A percentile compares a stretch with the other conserved stretches of the same genome.
Conservation (phyloP, 37 sponge, comb jelly and placozoan genomes). For the Theonella swinhoei region DNA sequence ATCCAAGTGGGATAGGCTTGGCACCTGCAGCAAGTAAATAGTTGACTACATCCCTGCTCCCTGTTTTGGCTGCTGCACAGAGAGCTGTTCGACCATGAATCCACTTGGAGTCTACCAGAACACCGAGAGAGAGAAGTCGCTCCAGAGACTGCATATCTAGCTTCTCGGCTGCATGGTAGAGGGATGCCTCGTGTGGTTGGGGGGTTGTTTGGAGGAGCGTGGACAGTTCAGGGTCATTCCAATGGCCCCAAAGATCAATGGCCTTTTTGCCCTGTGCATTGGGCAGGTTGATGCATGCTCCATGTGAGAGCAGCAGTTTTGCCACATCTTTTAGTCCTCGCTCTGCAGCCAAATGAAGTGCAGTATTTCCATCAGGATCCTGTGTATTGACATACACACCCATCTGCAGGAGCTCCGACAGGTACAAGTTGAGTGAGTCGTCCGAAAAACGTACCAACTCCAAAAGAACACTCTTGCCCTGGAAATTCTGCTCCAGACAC, state of each 20-base stretch:
- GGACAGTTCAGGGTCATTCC: neutral
- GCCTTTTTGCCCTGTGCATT: slow-evolving; percentile 53
- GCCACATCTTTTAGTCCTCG: slow-evolving; percentile 9
- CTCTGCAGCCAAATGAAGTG: slow-evolving; percentile 57
- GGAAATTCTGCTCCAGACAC: slow-evolving; percentile 64
- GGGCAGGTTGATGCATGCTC: slow-evolving; percentile 49
- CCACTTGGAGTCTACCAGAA: slow-evolving; percentile 63
- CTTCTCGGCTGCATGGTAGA: slow-evolving; percentile 56
- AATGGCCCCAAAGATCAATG: slow-evolving; percentile 10
- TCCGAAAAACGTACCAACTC: slow-evolving; percentile 21
- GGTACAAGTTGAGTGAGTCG: neutral
- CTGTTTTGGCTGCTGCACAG: slow-evolving; percentile 53
- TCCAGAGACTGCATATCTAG: slow-evolving; percentile 28
- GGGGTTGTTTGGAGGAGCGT: slow-evolving; percentile 4
- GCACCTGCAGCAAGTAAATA: slow-evolving; percentile 57
- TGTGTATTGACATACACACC: slow-evolving; percentile 57
- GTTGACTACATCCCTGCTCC: slow-evolving; percentile 41
- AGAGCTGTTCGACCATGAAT: slow-evolving; percentile 67
- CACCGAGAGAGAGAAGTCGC: slow-evolving; percentile 17
- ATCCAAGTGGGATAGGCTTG: slow-evolving; percentile 35
- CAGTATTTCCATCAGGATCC: slow-evolving; percentile 64
- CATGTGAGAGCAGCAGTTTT: slow-evolving; percentile 39
- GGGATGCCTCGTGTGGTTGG: slow-evolving; percentile 41
- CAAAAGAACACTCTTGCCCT: slow-evolving; percentile 50
- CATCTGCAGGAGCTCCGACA: slow-evolving; percentile 52